Conservation (phyloP, 2,113 vertebrate genomes). For the Paedocypris sp. region DNA sequence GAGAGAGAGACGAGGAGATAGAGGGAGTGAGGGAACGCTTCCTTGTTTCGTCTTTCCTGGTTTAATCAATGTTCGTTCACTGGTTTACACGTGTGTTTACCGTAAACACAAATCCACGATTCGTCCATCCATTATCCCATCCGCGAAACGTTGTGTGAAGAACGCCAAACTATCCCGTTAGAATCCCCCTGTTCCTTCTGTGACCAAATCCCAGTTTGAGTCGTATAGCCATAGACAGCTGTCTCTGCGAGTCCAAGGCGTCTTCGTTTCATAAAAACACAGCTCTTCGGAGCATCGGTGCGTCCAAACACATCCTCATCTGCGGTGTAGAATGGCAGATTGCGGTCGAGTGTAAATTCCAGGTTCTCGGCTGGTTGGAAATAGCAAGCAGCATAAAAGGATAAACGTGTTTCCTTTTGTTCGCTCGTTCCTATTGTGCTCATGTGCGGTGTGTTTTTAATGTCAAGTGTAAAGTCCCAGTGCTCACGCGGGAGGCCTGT, state of each 20-base stretch:
- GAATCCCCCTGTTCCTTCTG: too few relatives aligned
- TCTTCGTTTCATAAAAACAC: slow-evolving; percentile 27
- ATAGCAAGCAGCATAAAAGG: slow-evolving; percentile 14
- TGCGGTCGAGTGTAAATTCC: background rate
- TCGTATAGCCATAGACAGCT: too few relatives aligned
- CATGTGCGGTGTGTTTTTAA: slow-evolving; percentile 27
- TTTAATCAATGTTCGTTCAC: background rate
- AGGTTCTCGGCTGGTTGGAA: slow-evolving; percentile 11
- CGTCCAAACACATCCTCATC: background rate
- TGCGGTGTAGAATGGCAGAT: background rate
- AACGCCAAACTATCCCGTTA: too few relatives aligned
- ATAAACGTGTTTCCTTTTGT: slow-evolving; percentile 42
- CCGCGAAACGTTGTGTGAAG: background rate
- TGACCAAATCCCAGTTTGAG: too few relatives aligned
- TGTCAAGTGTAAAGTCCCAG: background rate
- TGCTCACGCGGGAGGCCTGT: background rate
- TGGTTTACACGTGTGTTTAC: slow-evolving; percentile 2
- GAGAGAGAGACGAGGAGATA: slow-evolving; percentile 39
- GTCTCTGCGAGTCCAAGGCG: slow-evolving; percentile 34
- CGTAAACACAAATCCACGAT: background rate
- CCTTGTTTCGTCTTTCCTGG: slow-evolving; percentile 45
- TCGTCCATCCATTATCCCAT: background rate
- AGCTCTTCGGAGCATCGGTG: background rate
- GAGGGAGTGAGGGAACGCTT: slow-evolving; percentile 47
- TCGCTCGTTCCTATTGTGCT: slow-evolving; percentile 40